These are phyloP conservation scores for Dryoscopus gambensis DNA, from an alignment of 2,113 vertebrate species.

Conservation along the genomic window DNA sequence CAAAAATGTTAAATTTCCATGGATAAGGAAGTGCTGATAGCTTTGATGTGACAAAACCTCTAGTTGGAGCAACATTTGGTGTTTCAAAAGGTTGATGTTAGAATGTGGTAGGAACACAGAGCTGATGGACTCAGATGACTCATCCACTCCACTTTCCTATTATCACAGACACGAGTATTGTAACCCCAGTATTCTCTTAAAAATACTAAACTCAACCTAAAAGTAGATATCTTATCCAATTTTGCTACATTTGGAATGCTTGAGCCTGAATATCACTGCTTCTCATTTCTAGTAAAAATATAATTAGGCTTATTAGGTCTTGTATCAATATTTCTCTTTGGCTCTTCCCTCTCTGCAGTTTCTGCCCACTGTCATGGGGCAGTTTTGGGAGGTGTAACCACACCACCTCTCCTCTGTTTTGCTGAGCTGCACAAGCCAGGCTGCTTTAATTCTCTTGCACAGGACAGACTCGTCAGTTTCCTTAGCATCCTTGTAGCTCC, in stretches of 20 bases:
- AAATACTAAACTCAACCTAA: not conserved
- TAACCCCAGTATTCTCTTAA: not conserved
- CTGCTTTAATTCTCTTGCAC: not conserved
- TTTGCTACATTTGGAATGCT: not conserved
- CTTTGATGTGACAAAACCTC: constrained; percentile 26
- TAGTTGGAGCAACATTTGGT: not conserved
- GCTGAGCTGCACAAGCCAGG: not conserved
- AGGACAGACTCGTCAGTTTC: not conserved
- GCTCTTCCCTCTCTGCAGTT: not conserved
- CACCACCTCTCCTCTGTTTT: not conserved
- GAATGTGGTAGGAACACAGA: not conserved
- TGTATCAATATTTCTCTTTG: not conserved
- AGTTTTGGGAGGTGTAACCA: not conserved
- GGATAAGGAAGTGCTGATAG: not conserved
- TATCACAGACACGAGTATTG: not conserved
- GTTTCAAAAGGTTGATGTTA: not conserved
- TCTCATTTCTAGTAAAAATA: not conserved
- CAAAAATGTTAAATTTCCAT: constrained; percentile 25
- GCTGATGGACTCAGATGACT: not conserved
- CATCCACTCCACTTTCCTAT: not conserved
- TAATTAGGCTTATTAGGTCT: not conserved
- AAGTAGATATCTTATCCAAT: not conserved
- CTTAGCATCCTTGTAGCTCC: not conserved
- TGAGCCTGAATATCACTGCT: not conserved
- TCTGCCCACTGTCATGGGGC: not conserved